Evolutionary conservation across 1,140 invertebrate species (phyloP), one percentile per base, ranked within the genome.

Genomic region (Drosophila grimshawi): DNA sequence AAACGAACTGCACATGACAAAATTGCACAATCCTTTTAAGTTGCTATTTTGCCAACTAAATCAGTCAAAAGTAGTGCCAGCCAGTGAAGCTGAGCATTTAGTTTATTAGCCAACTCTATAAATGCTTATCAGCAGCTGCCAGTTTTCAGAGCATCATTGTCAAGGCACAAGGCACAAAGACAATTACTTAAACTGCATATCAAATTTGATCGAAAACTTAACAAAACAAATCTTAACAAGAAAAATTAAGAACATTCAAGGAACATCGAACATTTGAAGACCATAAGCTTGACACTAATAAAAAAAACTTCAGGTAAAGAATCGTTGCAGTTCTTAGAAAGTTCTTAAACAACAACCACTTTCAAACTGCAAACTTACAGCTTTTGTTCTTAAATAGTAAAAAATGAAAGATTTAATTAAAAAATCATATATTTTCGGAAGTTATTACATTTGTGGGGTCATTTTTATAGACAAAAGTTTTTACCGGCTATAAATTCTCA

Each of bases 1-100:
- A 55, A 30, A 51, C 37, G 32, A 7, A 61, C 43, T 68, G 37
- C 56, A 68, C 56, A 55, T 48, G 62, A 55, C 52, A 39, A 69
- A 62, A 48, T 46, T 39, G 56, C 35, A 56, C 35, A 51, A 59
- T 59, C 33, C 11, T 61, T n/a, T 45, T 45, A 4, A 35, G 57
- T 49, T 39, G 19, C 30, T 11, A 41, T 41, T 56, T n/a, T 4
- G 4, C 39, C 8, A 48, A 35, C 33, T 35, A 29, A 62, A 61
- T 27, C 10, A n/a, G 37, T 8, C 27, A 37, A 35, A n/a, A 35
- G 5, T 30, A 11, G 29, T 52, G 51, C 27, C 27, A 3, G 4
- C 3, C 35, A 51, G 39, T 29, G n/a, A n/a, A 33, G 48, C 10
- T 30, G n/a, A 48, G 11, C 3, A 60, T 29, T 29, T 2, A 37